phyloP scores from a whole-genome alignment of 2,888 invertebrate genomes.

The Chamaedrilus cognettii region DNA sequence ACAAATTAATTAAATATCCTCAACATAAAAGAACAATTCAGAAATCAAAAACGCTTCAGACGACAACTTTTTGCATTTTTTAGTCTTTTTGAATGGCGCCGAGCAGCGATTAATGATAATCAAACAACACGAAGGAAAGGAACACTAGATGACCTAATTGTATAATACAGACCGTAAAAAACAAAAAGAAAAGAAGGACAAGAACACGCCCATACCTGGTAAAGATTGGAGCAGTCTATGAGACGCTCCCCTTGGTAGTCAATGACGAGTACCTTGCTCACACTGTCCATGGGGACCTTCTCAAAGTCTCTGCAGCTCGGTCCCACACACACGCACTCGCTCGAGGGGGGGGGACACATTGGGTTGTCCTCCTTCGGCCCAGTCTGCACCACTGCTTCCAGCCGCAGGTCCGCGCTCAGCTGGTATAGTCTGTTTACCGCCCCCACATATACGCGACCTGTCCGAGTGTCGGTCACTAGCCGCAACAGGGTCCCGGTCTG shows the following conservation, averaged over 20 bases:
- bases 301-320: constrained; percentile 36
- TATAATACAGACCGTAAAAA: too few relatives aligned
- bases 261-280: constrained; percentile 92
- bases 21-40: too few relatives aligned
- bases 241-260: constrained; percentile 87
- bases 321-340: constrained; percentile 64
- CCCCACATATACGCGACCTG: constrained; percentile 86
- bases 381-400: constrained; percentile 69
- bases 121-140: too few relatives aligned
- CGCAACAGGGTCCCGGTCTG: too few relatives aligned
- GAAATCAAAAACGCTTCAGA: too few relatives aligned
- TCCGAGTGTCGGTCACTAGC: constrained; percentile 86
- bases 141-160: too few relatives aligned
- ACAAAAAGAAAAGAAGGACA: too few relatives aligned
- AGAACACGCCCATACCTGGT: too few relatives aligned
- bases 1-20: too few relatives aligned
- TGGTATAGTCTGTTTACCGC: constrained; percentile 92
- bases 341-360: constrained; percentile 74
- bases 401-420: constrained; percentile 81
- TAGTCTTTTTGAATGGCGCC: too few relatives aligned
- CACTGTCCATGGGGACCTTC: constrained; percentile 71
- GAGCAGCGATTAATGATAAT: too few relatives aligned
- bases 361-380: constrained; percentile 76
- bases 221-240: constrained; percentile 86
- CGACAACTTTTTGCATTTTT: too few relatives aligned